Evolutionary conservation across 2,797 vertebrate species (phyloP).

Genomic region (Cuniculus paca): DNA sequence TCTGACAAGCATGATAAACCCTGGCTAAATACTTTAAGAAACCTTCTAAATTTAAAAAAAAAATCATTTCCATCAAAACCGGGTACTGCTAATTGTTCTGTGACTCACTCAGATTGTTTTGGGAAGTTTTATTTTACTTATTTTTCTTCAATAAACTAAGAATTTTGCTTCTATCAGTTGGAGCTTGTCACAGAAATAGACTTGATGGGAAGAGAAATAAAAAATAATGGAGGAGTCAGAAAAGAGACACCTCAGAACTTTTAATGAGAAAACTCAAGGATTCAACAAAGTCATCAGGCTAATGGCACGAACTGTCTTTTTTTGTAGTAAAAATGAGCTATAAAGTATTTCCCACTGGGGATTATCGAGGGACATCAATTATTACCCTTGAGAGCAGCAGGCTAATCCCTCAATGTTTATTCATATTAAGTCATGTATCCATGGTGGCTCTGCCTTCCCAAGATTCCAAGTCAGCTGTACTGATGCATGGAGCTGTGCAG

Average conservation of each 20-base stretch:
- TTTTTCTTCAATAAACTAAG: conserved; percentile 63
- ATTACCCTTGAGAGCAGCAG: neutral
- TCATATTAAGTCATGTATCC: neutral
- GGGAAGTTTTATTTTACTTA: conserved; percentile 51
- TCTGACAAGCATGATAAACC: conserved; percentile 53
- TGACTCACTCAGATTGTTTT: conserved; percentile 61
- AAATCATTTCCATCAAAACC: conserved; percentile 44
- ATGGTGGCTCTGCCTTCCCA: neutral
- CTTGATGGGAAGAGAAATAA: neutral
- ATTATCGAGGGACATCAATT: neutral
- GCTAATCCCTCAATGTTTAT: neutral
- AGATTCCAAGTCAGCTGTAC: neutral
- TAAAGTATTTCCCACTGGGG: neutral
- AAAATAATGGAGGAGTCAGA: neutral
- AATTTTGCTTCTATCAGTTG: neutral
- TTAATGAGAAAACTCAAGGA: conserved; percentile 6
- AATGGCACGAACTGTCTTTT: conserved; percentile 16
- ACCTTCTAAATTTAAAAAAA: conserved; percentile 34
- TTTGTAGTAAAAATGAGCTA: conserved; percentile 24
- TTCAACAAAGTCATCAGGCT: conserved; percentile 9
- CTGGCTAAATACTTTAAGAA: conserved; percentile 44
- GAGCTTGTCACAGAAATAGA: neutral
- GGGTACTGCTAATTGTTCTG: conserved; percentile 46
- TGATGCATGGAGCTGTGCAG: neutral
- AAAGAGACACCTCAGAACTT: neutral